phyloP scores from a whole-genome alignment of 2,797 vertebrate species.

The Gymnothorax reevesii region DNA sequence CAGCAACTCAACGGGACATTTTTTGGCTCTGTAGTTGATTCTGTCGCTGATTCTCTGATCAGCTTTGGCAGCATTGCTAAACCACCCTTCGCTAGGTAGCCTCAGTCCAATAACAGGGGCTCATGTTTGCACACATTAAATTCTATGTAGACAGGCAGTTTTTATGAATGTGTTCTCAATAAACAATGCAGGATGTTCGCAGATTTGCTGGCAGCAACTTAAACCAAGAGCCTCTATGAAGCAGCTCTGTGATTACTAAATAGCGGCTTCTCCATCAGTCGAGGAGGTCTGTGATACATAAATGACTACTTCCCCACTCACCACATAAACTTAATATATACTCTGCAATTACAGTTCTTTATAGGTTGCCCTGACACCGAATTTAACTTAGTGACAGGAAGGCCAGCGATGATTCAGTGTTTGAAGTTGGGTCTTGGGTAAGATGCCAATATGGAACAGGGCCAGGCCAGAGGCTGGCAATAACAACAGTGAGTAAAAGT shows the following conservation, averaged over 20 bases:
- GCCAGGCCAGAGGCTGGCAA: not conserved
- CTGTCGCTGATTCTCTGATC: too few relatives aligned
- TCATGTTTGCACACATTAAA: not conserved
- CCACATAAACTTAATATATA: not conserved
- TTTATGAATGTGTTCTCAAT: not conserved
- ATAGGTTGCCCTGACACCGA: not conserved
- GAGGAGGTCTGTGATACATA: slow-evolving; percentile 27
- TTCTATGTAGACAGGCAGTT: not conserved
- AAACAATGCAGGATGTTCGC: not conserved
- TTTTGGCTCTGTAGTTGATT: not conserved
- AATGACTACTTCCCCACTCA: slow-evolving; percentile 43
- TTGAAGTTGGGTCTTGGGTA: slow-evolving; percentile 30
- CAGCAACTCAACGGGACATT: slow-evolving; percentile 42
- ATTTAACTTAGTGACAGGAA: not conserved
- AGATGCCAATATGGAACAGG: not conserved
- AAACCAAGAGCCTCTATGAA: slow-evolving; percentile 3
- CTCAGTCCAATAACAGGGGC: not conserved
- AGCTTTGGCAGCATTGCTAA: not conserved
- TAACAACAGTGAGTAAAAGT: not conserved
- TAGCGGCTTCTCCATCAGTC: too few relatives aligned
- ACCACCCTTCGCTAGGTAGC: not conserved
- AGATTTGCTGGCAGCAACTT: not conserved
- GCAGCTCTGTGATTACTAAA: not conserved
- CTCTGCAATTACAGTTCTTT: not conserved
- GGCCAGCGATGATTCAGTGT: slow-evolving; percentile 1